Conservation (phyloP, 2,888 invertebrate genomes). For the Drosophila neotestacea region DNA sequence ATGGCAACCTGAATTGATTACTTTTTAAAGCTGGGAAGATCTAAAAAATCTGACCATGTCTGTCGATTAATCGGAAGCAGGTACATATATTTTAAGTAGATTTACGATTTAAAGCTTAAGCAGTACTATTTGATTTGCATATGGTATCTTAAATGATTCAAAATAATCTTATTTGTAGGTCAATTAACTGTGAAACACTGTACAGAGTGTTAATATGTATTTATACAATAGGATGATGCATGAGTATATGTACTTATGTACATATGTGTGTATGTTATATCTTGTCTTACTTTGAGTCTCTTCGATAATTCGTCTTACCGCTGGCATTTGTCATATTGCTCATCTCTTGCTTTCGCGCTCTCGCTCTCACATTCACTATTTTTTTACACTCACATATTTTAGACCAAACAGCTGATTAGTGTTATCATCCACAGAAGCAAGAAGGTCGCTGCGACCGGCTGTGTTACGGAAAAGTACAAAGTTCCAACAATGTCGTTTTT, state of each 20-base stretch:
- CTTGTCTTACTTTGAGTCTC: too few species aligned
- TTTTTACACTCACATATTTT: too few species aligned
- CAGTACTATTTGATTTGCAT: too few species aligned
- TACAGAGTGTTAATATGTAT: too few species aligned
- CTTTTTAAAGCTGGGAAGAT: background rate
- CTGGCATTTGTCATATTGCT: background rate
- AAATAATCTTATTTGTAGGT: too few species aligned
- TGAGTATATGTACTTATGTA: too few species aligned
- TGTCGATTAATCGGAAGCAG: background rate
- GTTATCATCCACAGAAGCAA: constrained; percentile 22
- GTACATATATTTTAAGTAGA: too few species aligned
- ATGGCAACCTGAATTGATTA: background rate
- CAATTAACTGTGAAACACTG: too few species aligned
- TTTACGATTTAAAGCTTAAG: too few species aligned
- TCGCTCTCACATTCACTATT: background rate
- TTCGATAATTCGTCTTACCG: constrained; percentile 3
- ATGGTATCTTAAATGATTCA: too few species aligned
- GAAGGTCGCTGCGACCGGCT: constrained; percentile 2
- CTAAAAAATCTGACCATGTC: background rate
- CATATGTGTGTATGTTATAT: too few species aligned
- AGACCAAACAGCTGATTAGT: constrained; percentile 42
- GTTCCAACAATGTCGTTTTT: constrained; percentile 78
- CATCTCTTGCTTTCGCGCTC: background rate
- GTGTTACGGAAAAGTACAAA: constrained; percentile 34
- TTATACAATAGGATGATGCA: too few species aligned